Evolutionary conservation across 2,797 vertebrate genomes (phyloP), one percentile per base, ranked within the genome.

Genomic region (Rhadinocentrus ornatus): DNA sequence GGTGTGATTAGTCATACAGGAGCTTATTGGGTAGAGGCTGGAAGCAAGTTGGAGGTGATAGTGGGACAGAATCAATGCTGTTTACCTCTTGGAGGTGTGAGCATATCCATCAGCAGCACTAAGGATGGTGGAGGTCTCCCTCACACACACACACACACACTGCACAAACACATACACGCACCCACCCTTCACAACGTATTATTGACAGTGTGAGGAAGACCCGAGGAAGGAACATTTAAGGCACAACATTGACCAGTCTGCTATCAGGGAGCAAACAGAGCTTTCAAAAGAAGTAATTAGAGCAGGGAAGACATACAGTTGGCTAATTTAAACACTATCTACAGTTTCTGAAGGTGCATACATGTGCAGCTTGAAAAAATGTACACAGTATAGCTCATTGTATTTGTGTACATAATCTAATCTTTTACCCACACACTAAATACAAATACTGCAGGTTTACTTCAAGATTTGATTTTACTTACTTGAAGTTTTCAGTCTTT

Each of bases 51-150:
- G 93, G 90, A 94, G 91, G 92, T 87, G 91, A 94, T 93, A 90
- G 93, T 93, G 90, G 93, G 93, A 92, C 88, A 88, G 81, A 83
- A 95, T 96, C 95, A 86, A 96, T 97, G 94, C 91, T 92, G 93
- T 95, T 96, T 96, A 95, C 94, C 93, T 93, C 1, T 92, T 77
- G 72, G 89, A 95, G 93, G 94, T 92, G 94, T 89, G 92, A 96
- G 92, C 93, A 78, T 92, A 96, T 96, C 95, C 94, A 95, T 96
- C 93, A 95, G 92, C 90, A 78, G 90, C 65, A 54, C 65, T 66
- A 83, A 86, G 87, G 92, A 94, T 62, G 87, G 91, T 85, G 83
- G 82, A 89, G 82, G 90, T 95, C 93, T 89, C 84, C 91, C 18
- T 18, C 41, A 6, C 12, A 3, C 13, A 15, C 39, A 41, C 39